Conservation (phyloP, 2,888 invertebrate genomes). For the Steinernema scapterisci region DNA sequence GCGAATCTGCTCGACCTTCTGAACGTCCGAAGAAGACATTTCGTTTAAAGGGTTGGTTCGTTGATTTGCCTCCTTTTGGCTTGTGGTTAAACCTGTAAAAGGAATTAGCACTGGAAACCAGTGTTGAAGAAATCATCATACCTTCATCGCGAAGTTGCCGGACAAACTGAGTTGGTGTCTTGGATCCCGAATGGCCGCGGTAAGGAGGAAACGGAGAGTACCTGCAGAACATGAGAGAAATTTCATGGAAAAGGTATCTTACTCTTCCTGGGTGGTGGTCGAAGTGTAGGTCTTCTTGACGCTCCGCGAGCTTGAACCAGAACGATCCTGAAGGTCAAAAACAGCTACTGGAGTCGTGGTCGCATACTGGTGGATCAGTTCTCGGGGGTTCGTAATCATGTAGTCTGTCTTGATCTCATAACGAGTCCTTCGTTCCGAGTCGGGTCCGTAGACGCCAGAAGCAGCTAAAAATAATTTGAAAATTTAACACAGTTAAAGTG, state of each 20-base stretch:
- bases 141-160: slow-evolving; percentile 65
- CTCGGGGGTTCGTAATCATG: slow-evolving; percentile 51
- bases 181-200: slow-evolving; percentile 45
- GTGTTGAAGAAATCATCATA: too few species aligned
- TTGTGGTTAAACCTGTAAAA: slow-evolving; percentile 56
- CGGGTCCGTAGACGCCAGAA: slow-evolving; percentile 35
- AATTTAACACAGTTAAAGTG: background rate
- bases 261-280: slow-evolving; percentile 54
- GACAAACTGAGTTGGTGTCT: slow-evolving; percentile 63
- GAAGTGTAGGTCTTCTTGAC: slow-evolving; percentile 56
- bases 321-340: slow-evolving; percentile 38
- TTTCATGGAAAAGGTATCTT: background rate
- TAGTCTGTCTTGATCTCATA: slow-evolving; percentile 50
- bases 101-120: too few species aligned
- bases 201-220: slow-evolving; percentile 61
- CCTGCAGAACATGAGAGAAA: slow-evolving; percentile 25
- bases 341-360: slow-evolving; percentile 51
- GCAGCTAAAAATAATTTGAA: background rate
- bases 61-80: slow-evolving; percentile 64
- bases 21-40: background rate
- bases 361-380: slow-evolving; percentile 51
- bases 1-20: slow-evolving; percentile 55
- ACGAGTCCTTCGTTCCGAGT: slow-evolving; percentile 41
- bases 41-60: slow-evolving; percentile 57
- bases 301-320: slow-evolving; percentile 42